Percentiles rank a stretch among this genome's conserved stretches.
These are phyloP conservation scores for Hybos culiciformis DNA, from an alignment of 2,888 invertebrate species.

Conservation along the genomic window DNA sequence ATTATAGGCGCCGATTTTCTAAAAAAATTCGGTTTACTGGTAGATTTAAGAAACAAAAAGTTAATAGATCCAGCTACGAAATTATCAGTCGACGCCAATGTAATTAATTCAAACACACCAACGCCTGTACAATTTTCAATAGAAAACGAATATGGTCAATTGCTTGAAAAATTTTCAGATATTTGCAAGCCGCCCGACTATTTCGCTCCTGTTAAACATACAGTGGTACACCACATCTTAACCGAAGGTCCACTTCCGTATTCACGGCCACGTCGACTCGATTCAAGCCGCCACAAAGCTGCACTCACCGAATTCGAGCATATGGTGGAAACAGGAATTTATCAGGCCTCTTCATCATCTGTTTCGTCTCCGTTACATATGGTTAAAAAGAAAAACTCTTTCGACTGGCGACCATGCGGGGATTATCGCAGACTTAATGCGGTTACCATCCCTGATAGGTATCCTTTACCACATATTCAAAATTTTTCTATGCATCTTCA, in stretches of 20 bases:
- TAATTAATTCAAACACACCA: background rate
- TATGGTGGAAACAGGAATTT: background rate
- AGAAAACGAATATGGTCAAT: background rate
- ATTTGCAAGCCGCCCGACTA: no score
- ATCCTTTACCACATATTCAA: background rate
- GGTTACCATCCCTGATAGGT: slow-evolving; percentile 6
- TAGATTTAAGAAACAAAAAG: background rate
- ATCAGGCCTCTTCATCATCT: background rate
- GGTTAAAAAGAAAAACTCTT: background rate
- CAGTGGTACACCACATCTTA: background rate
- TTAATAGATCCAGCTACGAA: no score
- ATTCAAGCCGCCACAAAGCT: background rate
- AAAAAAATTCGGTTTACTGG: background rate
- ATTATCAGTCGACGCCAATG: background rate
- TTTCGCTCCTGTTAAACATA: background rate
- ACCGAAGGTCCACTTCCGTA: slow-evolving; percentile 15
- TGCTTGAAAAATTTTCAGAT: no score
- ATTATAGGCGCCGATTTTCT: background rate
- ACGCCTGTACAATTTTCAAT: background rate
- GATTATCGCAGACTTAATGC: background rate
- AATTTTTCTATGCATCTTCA: background rate
- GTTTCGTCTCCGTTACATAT: background rate
- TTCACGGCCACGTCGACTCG: background rate
- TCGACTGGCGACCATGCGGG: background rate
- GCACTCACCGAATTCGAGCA: background rate